Evolutionary conservation across 2,113 vertebrate genomes (phyloP), one percentile per base, ranked within the genome.

Genomic region (Mohoua ochrocephala): DNA sequence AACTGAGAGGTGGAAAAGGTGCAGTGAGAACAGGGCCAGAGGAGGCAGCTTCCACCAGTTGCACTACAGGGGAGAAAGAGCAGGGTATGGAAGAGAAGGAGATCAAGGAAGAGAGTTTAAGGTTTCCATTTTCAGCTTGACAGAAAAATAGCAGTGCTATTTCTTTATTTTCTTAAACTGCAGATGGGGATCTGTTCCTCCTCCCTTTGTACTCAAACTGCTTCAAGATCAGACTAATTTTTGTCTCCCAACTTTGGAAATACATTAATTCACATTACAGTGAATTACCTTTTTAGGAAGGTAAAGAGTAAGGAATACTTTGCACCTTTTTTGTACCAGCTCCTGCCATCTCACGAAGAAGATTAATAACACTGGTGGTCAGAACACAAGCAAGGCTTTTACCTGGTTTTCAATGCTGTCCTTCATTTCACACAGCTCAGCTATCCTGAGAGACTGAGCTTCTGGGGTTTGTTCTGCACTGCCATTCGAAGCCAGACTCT

Each of bases 381-480:
- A 79, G 56, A 57, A 19, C 10, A 49, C 19, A 70, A 74, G 79
- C 16, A 52, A 89, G 75, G 31, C 42, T 92, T 59, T 75, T 94
- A 99, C 99, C 98, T 98, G 98, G n/a, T 63, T 94, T 27, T 24
- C 61, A 71, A 98, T 94, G 22, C 52, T 79, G 31, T 54, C 89
- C 69, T 97, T 96, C 93, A 97, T 97, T 81, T 97, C 91, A 28
- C 94, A 52, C 60, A 98, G 93, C 15, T 61, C 76, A 15, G 98
- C 92, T 31, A 95, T 88, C 50, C 59, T 44, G 31, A 94, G 60
- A 13, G 54, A 88, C 4, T 70, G 73, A 17, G 94, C 89, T 89
- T 87, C 95, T 33, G 94, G 47, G 11, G 87, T 19, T 49, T 95
- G 86, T 33, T 93, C 33, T 35, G 59, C 59, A 39, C 47, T 70